Evolutionary conservation across 2,888 invertebrate species (phyloP).

Genomic region (Leptopilina drosophilae): DNA sequence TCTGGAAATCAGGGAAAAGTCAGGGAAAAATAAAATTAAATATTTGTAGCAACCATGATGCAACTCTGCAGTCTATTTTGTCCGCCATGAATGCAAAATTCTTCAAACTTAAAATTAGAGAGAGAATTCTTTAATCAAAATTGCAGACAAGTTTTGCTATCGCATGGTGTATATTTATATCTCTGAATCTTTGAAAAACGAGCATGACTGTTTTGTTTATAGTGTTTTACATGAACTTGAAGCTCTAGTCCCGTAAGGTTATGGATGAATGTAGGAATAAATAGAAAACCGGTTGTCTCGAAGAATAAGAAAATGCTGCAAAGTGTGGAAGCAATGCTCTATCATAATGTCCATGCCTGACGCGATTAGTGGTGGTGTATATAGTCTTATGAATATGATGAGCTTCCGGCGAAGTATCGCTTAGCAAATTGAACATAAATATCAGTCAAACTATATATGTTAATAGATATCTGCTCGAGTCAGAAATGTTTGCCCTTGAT

Average conservation of each 20-base stretch:
- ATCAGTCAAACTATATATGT: not conserved
- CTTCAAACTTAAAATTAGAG: no score
- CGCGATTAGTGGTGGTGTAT: slow-evolving; percentile 6
- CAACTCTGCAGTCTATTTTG: no score
- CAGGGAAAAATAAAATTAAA: no score
- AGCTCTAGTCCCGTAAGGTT: slow-evolving; percentile 20
- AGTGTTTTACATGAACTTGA: slow-evolving; percentile 14
- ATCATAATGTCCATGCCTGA: slow-evolving; percentile 18
- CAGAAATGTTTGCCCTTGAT: not conserved
- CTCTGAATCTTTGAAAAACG: no score
- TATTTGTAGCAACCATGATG: no score
- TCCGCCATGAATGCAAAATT: no score
- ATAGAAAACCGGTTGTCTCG: slow-evolving; percentile 22
- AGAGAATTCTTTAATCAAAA: no score
- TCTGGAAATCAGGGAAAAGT: no score
- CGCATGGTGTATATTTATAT: no score
- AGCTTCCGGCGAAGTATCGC: not conserved
- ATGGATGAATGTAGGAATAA: slow-evolving; percentile 27
- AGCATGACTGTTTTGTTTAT: not conserved
- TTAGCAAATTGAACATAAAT: slow-evolving; percentile 34
- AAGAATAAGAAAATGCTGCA: slow-evolving; percentile 2
- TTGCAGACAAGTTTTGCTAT: no score
- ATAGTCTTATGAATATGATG: slow-evolving; percentile 14
- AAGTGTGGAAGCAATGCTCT: slow-evolving; percentile 22
- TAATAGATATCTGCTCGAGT: not conserved